Evolutionary conservation across 23 tunicate genomes (phyloP), one percentile per base, ranked within the genome.

Genomic region (Halocynthia roretzi): DNA sequence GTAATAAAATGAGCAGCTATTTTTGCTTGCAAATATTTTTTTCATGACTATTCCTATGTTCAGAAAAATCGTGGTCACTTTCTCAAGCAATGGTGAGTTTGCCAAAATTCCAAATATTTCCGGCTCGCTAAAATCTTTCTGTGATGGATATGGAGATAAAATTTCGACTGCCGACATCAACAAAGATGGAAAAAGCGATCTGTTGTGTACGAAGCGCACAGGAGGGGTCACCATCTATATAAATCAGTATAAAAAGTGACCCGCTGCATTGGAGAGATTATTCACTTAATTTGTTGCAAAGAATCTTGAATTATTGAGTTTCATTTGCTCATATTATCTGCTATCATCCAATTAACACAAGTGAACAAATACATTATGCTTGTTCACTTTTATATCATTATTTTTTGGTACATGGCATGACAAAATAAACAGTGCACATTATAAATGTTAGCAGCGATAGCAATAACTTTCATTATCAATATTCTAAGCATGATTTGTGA

Each of bases 111-210:
- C 70, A 9, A 48, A 65, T 15, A 20, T 40, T 40, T 20, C 70
- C 10, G 70, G 15, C 22, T 20, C 9, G 22, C 48, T 65, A 5
- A 65, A 15, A 9, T 9, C 22, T 10, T 65, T 65, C 70, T 65
- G 70, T 15, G 2, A 65, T 15, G 14, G 10, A 11, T 9, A 65
- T 8, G 19, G 31, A 40, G 70, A 15, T 9, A 0, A 65, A 65
- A 65, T 65, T 10, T 20, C 9, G 6, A 15, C 31, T 15, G 70
- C 19, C 2, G 70, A 65, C n/a, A 15, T 15, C 15, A 65, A 65
- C n/a, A 48, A 48, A 40, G 70, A 65, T 65, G 70, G 70, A 10
- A 65, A 65, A 15, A 65, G 70, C n/a, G 70, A 65, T 15, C n/a
- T 65, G 10, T 20, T 65, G n/a, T 65, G 70, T 65, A 11, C 5